A percentile compares a stretch with the other conserved stretches of the same genome.
These are phyloP conservation scores for Eurystomus gularis DNA, from an alignment of 2,113 vertebrate species.

Conservation along the genomic window DNA sequence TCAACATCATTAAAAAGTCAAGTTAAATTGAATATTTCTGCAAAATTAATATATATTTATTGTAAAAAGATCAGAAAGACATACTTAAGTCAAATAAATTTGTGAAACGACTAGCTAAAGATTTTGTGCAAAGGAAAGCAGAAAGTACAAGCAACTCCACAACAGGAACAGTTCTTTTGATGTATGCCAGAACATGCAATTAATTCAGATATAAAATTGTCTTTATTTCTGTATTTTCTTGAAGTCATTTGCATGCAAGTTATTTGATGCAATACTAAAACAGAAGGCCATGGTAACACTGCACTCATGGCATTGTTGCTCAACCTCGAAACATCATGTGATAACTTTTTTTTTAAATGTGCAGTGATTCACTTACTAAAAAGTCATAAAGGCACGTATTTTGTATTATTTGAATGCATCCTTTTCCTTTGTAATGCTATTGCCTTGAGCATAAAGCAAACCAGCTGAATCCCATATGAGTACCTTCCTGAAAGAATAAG, in stretches of 20 bases:
- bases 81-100: background rate
- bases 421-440: constrained; percentile 30
- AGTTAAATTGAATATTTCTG: background rate
- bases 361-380: background rate
- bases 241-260: background rate
- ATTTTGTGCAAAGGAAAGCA: background rate
- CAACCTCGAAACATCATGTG: background rate
- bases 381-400: no score
- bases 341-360: background rate
- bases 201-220: background rate
- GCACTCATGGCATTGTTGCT: background rate
- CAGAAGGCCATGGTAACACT: background rate
- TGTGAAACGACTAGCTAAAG: background rate
- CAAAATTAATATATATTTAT: background rate
- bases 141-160: background rate
- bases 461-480: constrained; percentile 50
- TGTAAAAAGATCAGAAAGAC: background rate
- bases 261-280: background rate
- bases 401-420: background rate
- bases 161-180: background rate
- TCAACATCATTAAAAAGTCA: background rate
- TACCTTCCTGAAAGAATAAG: constrained; percentile 32
- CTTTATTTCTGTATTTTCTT: background rate
- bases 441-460: constrained; percentile 12
- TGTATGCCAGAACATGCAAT: background rate